Evolutionary conservation across 2,113 vertebrate genomes (phyloP), one percentile per base, ranked within the genome.

Genomic region (Vidua macroura): DNA sequence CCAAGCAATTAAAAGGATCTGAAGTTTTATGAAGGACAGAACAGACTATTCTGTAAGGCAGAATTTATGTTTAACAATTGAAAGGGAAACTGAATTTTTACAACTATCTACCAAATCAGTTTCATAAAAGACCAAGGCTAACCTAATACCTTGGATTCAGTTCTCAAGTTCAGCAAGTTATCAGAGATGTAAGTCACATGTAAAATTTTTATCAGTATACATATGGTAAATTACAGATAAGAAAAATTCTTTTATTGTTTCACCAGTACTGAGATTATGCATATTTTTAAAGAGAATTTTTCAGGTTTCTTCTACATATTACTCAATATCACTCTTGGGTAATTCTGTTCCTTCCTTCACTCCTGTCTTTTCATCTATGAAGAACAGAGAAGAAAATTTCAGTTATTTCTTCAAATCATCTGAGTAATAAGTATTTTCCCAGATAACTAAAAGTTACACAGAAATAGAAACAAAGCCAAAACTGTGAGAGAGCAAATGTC

Each of bases 171-270:
- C 21, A 35, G 35, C 10, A 64, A 66, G 28, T 2, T 81, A 22
- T 5, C 5, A 62, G 20, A 8, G 9, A 5, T 1, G 2, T 24
- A 68, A 49, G 4, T 41, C 4, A 35, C 18, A 33, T 1, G 1
- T n/a, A 66, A 62, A 53, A 58, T 52, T 28, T 79, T 18, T 43
- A 39, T 18, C 11, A 44, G 3, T 20, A 83, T n/a, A 22, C 3
- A 6, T 53, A 13, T 6, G 1, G 6, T 51, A 48, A 84, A 2
- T 23, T 44, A 78, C 10, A 84, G 10, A 18, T 11, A 60, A 31
- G 25, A 48, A 67, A 86, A 86, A 22, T 4, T 5, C 0, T 16
- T 62, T 56, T 35, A 23, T 35, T 28, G 8, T 55, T 73, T 64
- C 41, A 51, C 3, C 21, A 37, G 5, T 35, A 27, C 12, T 59